Percentiles rank a stretch among this genome's conserved stretches.
Evolutionary conservation across 2,113 vertebrate genomes (phyloP).

Genomic region (Bubo blakistoni): DNA sequence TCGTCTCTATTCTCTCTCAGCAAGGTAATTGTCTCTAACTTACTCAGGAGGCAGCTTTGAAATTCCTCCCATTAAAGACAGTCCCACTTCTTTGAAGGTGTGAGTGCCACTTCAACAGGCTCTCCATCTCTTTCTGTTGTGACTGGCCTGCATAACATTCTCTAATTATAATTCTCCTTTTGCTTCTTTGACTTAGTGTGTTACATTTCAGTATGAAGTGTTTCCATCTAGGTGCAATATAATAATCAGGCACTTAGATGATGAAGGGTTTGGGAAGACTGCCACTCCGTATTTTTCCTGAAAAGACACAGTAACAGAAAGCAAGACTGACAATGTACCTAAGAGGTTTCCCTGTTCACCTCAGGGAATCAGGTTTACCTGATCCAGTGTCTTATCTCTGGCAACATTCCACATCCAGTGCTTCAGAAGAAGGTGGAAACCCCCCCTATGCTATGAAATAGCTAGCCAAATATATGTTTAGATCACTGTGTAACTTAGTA

Average conservation of each 20-base stretch:
- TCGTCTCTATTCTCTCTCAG: neutral
- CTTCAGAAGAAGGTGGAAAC: neutral
- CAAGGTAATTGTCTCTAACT: neutral
- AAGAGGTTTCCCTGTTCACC: neutral
- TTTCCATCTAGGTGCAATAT: neutral
- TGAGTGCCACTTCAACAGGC: neutral
- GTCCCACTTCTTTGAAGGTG: neutral
- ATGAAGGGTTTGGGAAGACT: neutral
- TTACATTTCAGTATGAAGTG: neutral
- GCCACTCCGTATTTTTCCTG: neutral
- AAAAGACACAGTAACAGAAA: neutral
- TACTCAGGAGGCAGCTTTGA: neutral
- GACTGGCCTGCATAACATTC: neutral
- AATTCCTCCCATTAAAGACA: neutral
- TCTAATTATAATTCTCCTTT: neutral
- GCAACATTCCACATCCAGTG: neutral
- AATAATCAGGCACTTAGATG: neutral
- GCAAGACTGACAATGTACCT: fast-evolving
- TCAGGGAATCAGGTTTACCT: neutral
- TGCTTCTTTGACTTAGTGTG: neutral
- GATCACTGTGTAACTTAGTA: neutral
- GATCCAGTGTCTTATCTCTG: neutral
- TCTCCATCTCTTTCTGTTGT: neutral
- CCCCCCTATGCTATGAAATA: neutral
- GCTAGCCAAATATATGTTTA: neutral